These are phyloP conservation scores for Trichopria drosophilae DNA, from an alignment of 2,888 invertebrate species.

Conservation along the genomic window DNA sequence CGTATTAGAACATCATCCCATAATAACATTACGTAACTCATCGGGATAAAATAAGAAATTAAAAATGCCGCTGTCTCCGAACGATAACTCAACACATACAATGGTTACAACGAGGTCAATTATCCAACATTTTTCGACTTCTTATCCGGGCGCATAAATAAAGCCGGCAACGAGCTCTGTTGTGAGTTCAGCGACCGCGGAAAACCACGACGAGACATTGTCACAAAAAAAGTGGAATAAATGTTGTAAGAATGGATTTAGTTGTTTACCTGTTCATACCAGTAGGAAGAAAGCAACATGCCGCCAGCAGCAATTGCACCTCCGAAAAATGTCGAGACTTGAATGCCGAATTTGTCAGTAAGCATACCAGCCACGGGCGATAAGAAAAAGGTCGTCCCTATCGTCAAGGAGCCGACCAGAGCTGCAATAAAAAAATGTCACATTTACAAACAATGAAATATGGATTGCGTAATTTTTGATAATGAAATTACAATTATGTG, in stretches of 20 bases:
- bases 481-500: constrained; percentile 1
- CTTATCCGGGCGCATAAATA: too few relatives aligned
- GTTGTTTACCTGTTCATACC: constrained; percentile 60
- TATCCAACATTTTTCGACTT: too few relatives aligned
- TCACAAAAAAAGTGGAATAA: too few relatives aligned
- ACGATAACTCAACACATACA: too few relatives aligned
- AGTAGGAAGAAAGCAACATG: constrained; percentile 79
- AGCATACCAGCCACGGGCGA: constrained; percentile 86
- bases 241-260: background rate
- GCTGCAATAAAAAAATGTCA: constrained; percentile 67
- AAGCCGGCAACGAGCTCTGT: too few relatives aligned
- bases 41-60: too few relatives aligned
- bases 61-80: too few relatives aligned
- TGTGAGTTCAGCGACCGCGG: too few relatives aligned
- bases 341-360: constrained; percentile 83
- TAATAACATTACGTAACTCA: too few relatives aligned
- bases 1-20: too few relatives aligned
- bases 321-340: constrained; percentile 80
- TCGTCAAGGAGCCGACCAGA: constrained; percentile 82
- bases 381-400: constrained; percentile 86
- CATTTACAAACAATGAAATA: constrained; percentile 4
- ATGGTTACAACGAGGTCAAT: too few relatives aligned
- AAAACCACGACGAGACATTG: too few relatives aligned
- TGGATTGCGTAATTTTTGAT: background rate
- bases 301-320: constrained; percentile 77